Evolutionary conservation across 2,113 vertebrate species (phyloP), one percentile per base, ranked within the genome.

Genomic region (Myrmophylax atrothorax): DNA sequence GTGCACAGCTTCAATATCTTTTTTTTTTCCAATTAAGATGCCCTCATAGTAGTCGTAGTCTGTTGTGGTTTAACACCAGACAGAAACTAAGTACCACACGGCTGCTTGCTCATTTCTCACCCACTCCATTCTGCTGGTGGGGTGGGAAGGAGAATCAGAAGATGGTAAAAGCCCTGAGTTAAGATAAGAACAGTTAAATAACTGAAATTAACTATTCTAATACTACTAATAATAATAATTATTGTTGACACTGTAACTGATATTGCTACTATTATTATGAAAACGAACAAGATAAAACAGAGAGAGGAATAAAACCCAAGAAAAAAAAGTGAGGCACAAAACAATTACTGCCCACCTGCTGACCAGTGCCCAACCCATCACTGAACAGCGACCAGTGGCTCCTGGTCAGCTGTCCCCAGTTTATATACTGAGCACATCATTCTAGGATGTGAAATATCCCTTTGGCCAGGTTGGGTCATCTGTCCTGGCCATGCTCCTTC

Each of bases 41-140:
- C 15, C 40, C 6, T 87, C 46, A 33, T 50, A 46, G 28, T 46
- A 82, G 7, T 53, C 38, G 46, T 29, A 56, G 8, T 70, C 24
- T 53, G 19, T 26, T 0, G 0, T n/a, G 19, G 24, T 40, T 68
- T 55, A 46, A 62, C 3, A 7, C 10, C 38, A 46, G 44, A 33
- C 3, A 52, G 22, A 64, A 73, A 42, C 33, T 17, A 59, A 46
- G 18, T 11, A 16, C 26, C 25, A 26, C 38, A 38, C 24, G 74
- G 13, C 5, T 46, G 5, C 37, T 44, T 52, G 10, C 9, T 78
- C 37, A 29, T 12, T 59, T 17, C 15, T 73, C 44, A 59, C 5
- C 23, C 7, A 29, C n/a, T 3, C 15, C 1, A 1, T 33, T 33
- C 12, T 82, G 15, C n/a, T 82, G 38, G 14, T 52, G 69, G 46